Percentiles rank a stretch among this genome's conserved stretches.
phyloP scores from a whole-genome alignment of 2,113 vertebrate genomes.

The Sebastes schlegelii region DNA sequence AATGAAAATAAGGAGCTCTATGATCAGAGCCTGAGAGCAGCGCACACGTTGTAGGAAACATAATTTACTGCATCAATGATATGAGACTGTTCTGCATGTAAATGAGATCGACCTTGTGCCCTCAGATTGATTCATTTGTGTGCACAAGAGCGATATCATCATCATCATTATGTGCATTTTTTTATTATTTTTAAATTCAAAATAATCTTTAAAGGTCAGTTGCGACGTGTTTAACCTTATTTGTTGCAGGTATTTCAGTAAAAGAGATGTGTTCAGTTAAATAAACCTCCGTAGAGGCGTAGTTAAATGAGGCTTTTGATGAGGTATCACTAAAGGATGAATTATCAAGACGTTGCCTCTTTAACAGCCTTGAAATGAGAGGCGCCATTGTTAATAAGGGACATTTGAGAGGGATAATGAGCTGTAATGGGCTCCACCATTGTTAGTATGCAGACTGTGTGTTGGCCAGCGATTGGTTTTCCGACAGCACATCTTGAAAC shows the following conservation, averaged over 20 bases:
- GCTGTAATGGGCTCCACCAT: slow-evolving; percentile 47
- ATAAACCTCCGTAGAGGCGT: slow-evolving; percentile 1
- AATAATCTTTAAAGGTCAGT: slow-evolving; percentile 2
- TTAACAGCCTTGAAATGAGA: slow-evolving; percentile 79
- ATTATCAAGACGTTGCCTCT: slow-evolving; percentile 48
- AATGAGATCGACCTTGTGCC: slow-evolving; percentile 7
- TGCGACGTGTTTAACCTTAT: slow-evolving; percentile 30
- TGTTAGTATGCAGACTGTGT: slow-evolving; percentile 63
- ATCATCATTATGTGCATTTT: background rate
- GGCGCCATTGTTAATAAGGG: slow-evolving; percentile 67
- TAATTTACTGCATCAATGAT: slow-evolving; percentile 38
- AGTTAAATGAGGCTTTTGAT: slow-evolving; percentile 35
- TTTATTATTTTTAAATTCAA: background rate
- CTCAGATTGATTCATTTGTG: slow-evolving; percentile 37
- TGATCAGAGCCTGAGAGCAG: background rate
- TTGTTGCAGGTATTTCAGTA: background rate
- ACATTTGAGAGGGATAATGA: slow-evolving; percentile 64
- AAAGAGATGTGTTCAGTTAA: slow-evolving; percentile 1
- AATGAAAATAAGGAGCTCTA: background rate
- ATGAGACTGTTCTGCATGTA: slow-evolving; percentile 27
- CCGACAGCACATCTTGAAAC: slow-evolving; percentile 1
- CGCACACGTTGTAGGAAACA: background rate
- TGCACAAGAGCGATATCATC: background rate
- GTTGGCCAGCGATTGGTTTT: slow-evolving; percentile 22
- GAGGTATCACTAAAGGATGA: slow-evolving; percentile 38